Base-by-base conservation (phyloP, 2,797 vertebrate species). In the Nyctibius grandis region DNA sequence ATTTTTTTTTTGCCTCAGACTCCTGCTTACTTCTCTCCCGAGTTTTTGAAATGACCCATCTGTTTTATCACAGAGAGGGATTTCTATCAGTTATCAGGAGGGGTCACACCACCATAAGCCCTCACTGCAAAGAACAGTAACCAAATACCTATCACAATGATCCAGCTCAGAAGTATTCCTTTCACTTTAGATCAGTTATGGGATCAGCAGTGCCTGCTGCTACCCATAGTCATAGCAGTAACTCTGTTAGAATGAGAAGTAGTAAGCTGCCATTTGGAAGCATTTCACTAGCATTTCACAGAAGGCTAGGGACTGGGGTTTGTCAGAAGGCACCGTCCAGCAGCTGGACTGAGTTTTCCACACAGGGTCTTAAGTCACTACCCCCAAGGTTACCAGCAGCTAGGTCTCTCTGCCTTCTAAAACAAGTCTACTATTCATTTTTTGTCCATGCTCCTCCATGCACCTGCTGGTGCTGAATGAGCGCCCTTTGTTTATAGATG, bases 291-390 rank as follows among this genome's bases (percentile, higher is more conserved):
- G 73, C 31, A 38, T 68, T 76, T 80, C 68, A 77, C 56, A 70
- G 42, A 21, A 36, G 31, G 2, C 1, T 53, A 13, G 0, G 1
- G 15, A 64, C 23, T 0, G 0, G n/a, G 15, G 23, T 59, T 88
- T 79, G 21, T 60, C 64, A 51, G n/a, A 29, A 86, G 17, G 29
- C 34, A n/a, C 20, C 8, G 1, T 72, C 26, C 45, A 73, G 36
- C 23, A 76, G 7, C 28, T 47, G 36, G 33, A 56, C 21, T 25
- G 13, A 69, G 36, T 33, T 88, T 72, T 60, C 16, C 21, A 29
- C 33, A 29, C 15, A 44, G 9, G 9, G 8, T 51, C 22, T 56
- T 53, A 5, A 40, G 42, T 16, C 29, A n/a, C 9, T 10, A 36
- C 4, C 6, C 17, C 33, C 47, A 40, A 38, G 9, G 8, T 19